Conservation (phyloP, 2,797 vertebrate species). For the Tapera naevia region DNA sequence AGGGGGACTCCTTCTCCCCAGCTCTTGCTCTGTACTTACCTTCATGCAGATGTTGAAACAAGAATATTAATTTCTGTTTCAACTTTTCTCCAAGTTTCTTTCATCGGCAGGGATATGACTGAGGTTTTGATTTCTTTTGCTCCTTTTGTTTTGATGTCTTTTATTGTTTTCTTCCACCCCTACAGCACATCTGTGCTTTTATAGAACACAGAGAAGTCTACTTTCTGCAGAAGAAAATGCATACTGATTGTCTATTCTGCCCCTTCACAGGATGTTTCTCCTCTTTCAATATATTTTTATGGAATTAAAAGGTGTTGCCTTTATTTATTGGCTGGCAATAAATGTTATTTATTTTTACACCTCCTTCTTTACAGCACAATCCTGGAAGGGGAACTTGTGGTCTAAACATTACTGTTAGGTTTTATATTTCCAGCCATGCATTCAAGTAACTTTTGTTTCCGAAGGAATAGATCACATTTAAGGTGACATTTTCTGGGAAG, state of each 20-base stretch:
- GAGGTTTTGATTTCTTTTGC: neutral
- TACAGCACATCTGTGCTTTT: neutral
- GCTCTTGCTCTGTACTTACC: neutral
- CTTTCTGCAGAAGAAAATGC: neutral
- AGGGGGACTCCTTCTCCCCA: neutral
- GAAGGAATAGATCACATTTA: neutral
- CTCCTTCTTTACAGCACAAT: conserved; percentile 47
- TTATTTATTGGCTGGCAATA: conserved; percentile 24
- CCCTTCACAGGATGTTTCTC: neutral
- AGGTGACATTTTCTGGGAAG: conserved; percentile 38
- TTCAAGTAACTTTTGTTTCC: conserved; percentile 25
- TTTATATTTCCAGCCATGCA: conserved; percentile 27
- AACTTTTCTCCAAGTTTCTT: conserved; percentile 32
- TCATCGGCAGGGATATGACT: neutral
- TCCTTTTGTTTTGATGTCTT: neutral
- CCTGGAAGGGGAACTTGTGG: conserved; percentile 55
- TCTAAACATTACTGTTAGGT: conserved; percentile 36
- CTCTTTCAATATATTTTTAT: neutral
- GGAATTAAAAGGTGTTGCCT: conserved; percentile 10
- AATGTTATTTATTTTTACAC: conserved; percentile 12
- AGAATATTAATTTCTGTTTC: neutral
- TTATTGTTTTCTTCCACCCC: neutral
- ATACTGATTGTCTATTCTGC: neutral
- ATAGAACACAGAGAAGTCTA: neutral
- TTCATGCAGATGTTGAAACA: neutral